Percentiles rank a stretch among this genome's conserved stretches.
Conservation (phyloP, 2,888 invertebrate genomes). For the Caenorhabditis virilis region DNA sequence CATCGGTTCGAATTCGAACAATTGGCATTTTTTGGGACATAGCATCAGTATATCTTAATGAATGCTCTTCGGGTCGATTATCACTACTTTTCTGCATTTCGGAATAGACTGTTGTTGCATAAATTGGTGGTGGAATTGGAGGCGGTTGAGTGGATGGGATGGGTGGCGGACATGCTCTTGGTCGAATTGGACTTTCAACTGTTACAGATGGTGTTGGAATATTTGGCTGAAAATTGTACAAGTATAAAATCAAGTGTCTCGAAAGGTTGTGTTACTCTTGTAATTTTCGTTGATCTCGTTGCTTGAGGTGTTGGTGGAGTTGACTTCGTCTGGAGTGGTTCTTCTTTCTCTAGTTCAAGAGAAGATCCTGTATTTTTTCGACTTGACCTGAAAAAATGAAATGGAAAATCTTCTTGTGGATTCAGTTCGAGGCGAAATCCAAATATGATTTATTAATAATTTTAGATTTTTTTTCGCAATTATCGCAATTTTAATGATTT, state of each 20-base stretch:
- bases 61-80: constrained; percentile 15
- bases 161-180: constrained; percentile 5
- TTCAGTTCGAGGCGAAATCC: too few species aligned
- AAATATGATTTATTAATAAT: too few species aligned
- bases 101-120: constrained; percentile 15
- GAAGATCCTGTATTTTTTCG: background rate
- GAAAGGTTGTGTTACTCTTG: too few species aligned
- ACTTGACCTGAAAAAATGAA: background rate
- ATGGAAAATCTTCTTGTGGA: too few species aligned
- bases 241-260: too few species aligned
- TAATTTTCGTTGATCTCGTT: too few species aligned
- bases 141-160: background rate
- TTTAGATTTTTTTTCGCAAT: too few species aligned
- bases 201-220: background rate
- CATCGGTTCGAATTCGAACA: constrained; percentile 19
- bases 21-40: constrained; percentile 1
- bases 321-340: background rate
- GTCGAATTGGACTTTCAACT: constrained; percentile 5
- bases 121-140: constrained; percentile 1
- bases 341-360: background rate
- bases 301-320: background rate
- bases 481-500: too few species aligned
- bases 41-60: constrained; percentile 13
- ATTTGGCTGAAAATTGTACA: background rate
- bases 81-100: constrained; percentile 8